Evolutionary conservation across 1,140 invertebrate genomes (phyloP), one percentile per base, ranked within the genome.

Genomic region (Chrysomallon squamiferum): DNA sequence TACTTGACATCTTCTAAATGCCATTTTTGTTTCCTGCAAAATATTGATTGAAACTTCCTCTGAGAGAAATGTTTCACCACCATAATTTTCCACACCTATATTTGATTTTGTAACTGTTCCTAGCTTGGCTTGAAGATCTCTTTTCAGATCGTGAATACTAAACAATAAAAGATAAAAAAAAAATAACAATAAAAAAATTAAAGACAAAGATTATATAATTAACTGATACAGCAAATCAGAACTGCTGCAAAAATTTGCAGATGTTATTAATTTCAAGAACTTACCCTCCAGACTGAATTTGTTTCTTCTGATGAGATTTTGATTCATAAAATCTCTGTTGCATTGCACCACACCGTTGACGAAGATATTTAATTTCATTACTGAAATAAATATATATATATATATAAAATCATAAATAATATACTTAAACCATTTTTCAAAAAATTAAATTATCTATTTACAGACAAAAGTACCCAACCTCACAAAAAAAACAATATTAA

Each of bases 61-160:
- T 0, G 95, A 97, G 2, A 99, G 87, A 83, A 99, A 98, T 0
- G 95, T 98, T 86, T 99, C 96, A 0, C 96, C 96, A 2, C 95
- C 95, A 84, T 96, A 97, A 84, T 97, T 94, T 84, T 98, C 96
- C 62, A 88, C 86, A 32, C 94, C 93, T 69, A 97, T 94, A 79
- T 96, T 96, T 45, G 96, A 94, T 77, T 96, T 96, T 0, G 95
- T 93, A 65, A 94, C 89, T 2, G 92, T 93, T 1, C 93, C 93
- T 71, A 99, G 92, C 3, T 95, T 92, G 9, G 95, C 95, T 87
- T 98, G 95, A 59, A 99, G 86, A 81, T 98, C 96, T 66, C 96
- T 88, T 25, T 94, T 89, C 13, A 99, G 87, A 71, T 98, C 96
- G 86, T 96, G 93, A 74, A 98, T 94, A 25, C 93, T 94, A 66